Evolutionary conservation across 2,888 invertebrate genomes (phyloP).

Genomic region (Stenolophus ochropezus): DNA sequence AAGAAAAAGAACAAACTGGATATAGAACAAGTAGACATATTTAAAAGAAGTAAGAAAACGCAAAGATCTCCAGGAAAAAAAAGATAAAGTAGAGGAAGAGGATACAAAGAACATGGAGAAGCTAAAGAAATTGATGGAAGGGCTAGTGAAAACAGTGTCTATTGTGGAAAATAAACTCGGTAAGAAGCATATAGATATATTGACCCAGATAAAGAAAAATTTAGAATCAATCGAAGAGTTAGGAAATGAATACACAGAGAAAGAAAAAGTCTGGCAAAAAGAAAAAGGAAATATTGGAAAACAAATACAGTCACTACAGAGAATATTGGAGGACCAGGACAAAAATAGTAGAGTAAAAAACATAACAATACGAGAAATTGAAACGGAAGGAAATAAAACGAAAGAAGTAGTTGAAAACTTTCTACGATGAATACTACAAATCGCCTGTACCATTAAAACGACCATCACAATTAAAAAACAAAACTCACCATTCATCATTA

Average conservation of each 20-base stretch:
- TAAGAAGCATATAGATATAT: too few species aligned
- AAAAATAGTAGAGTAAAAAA: neutral
- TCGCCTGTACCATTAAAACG: neutral
- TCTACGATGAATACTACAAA: neutral
- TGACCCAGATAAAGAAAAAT: too few species aligned
- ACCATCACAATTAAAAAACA: neutral
- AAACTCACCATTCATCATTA: neutral
- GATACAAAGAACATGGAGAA: neutral
- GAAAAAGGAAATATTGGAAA: neutral
- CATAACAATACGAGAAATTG: neutral
- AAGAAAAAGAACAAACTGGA: neutral
- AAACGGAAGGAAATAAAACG: neutral
- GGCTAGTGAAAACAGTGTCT: too few species aligned
- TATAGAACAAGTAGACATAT: neutral
- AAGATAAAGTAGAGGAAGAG: neutral
- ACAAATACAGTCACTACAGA: neutral
- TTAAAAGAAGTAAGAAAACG: neutral
- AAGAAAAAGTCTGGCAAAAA: neutral
- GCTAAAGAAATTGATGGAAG: neutral
- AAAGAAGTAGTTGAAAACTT: conserved; percentile 1
- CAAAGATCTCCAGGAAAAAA: neutral
- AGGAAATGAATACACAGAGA: neutral
- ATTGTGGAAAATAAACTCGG: too few species aligned
- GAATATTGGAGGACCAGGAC: neutral
- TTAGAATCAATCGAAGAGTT: neutral